phyloP scores from a whole-genome alignment of 2,797 vertebrate genomes.

The Ctenopoma multispine region DNA sequence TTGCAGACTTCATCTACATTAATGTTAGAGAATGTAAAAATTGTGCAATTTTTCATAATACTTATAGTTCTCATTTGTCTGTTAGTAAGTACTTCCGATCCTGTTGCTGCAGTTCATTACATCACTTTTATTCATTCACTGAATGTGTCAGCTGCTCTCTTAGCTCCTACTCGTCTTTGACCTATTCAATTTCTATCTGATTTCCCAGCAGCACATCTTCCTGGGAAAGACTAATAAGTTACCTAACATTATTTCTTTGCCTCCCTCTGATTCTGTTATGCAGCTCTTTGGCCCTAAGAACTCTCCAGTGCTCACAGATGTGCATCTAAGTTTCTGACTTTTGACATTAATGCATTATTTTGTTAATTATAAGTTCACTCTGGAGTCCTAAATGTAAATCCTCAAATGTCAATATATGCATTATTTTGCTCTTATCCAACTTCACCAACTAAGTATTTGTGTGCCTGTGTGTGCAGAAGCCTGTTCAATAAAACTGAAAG shows the following conservation, averaged over 20 bases:
- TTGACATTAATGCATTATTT: neutral
- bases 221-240: neutral
- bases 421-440: conserved; percentile 7
- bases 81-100: neutral
- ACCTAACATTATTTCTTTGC: neutral
- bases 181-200: conserved; percentile 22
- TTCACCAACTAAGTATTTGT: conserved; percentile 8
- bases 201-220: conserved; percentile 13
- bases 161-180: neutral
- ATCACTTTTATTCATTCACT: conserved; percentile 14
- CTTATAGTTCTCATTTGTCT: neutral
- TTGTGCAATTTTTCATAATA: neutral
- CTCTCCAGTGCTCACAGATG: neutral
- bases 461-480: conserved; percentile 39
- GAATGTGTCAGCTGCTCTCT: neutral
- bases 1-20: neutral
- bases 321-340: neutral
- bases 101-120: conserved; percentile 7
- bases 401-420: conserved; percentile 4
- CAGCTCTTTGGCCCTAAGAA: neutral
- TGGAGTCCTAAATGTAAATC: too few species aligned
- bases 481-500: conserved; percentile 40
- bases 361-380: neutral
- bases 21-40: neutral
- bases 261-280: neutral